Evolutionary conservation across 2,797 vertebrate species (phyloP).

Genomic region (Brotula barbata): DNA sequence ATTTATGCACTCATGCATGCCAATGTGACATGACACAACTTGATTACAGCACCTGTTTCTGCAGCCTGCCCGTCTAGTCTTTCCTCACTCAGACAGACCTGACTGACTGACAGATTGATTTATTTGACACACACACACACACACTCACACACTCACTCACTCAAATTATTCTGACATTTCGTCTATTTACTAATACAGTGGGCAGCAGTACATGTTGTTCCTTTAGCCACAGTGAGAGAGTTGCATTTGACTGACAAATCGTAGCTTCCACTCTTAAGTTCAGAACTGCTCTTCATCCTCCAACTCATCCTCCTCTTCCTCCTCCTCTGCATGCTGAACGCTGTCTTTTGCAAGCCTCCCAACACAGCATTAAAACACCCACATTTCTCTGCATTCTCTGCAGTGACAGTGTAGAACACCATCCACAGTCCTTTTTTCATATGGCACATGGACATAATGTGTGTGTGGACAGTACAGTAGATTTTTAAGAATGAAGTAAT

Average conservation of each 20-base stretch:
- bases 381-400: slow-evolving; percentile 59
- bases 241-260: slow-evolving; percentile 6
- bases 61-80: slow-evolving; percentile 41
- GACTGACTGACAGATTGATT: slow-evolving; percentile 9
- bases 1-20: no score
- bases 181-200: neutral
- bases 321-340: slow-evolving; percentile 66
- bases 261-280: slow-evolving; percentile 14
- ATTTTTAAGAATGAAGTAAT: no score
- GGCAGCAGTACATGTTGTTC: slow-evolving; percentile 3
- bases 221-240: neutral
- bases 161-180: neutral
- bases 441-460: no score
- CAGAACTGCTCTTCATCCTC: slow-evolving; percentile 63
- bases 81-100: slow-evolving; percentile 47
- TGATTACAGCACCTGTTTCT: slow-evolving; percentile 68
- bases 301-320: slow-evolving; percentile 68
- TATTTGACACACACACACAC: neutral
- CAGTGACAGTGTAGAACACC: slow-evolving; percentile 32
- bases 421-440: slow-evolving; percentile 46
- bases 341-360: slow-evolving; percentile 54
- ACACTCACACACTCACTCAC: neutral
- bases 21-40: slow-evolving; percentile 60
- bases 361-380: slow-evolving; percentile 65
- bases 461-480: no score